These are phyloP conservation scores for Harlomillsia oculata DNA, from an alignment of 1,140 invertebrate species.

Conservation along the genomic window DNA sequence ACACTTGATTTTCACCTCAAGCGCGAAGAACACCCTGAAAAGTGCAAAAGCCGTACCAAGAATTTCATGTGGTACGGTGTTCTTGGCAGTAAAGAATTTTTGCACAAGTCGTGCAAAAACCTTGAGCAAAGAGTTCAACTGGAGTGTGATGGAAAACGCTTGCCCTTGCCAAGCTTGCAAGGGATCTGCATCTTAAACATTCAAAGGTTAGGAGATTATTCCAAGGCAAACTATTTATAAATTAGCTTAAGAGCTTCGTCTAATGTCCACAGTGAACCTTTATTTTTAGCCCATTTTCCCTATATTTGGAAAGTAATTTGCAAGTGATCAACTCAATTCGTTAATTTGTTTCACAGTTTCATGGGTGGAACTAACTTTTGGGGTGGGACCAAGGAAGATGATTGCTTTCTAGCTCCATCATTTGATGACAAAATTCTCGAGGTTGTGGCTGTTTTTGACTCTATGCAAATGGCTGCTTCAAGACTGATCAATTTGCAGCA, in stretches of 20 bases:
- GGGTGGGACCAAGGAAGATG: slow-evolving; percentile 82
- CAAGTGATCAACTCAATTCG: slow-evolving; percentile 5
- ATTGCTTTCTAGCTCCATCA: slow-evolving; percentile 73
- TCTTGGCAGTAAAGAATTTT: slow-evolving; percentile 74
- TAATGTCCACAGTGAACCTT: background rate
- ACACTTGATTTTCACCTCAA: slow-evolving; percentile 96
- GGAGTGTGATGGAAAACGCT: slow-evolving; percentile 83
- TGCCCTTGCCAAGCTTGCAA: slow-evolving; percentile 83
- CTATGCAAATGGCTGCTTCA: slow-evolving; percentile 93
- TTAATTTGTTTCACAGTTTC: slow-evolving; percentile 54
- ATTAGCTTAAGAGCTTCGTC: background rate
- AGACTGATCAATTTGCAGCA: slow-evolving; percentile 88
- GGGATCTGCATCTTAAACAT: slow-evolving; percentile 96
- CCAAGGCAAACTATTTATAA: background rate
- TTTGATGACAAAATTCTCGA: slow-evolving; percentile 89
- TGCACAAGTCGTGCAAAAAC: slow-evolving; percentile 84
- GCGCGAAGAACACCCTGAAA: slow-evolving; percentile 94
- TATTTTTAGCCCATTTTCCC: background rate
- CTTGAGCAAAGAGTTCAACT: slow-evolving; percentile 86
- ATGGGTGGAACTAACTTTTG: slow-evolving; percentile 99
- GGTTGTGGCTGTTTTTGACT: slow-evolving; percentile 86
- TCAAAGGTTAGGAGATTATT: slow-evolving; percentile 64
- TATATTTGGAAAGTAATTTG: slow-evolving; percentile 5
- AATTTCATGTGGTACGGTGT: slow-evolving; percentile 98
- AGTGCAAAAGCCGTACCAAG: slow-evolving; percentile 83